phyloP scores from a whole-genome alignment of 2,113 vertebrate genomes.

The Lasiurus cinereus region DNA sequence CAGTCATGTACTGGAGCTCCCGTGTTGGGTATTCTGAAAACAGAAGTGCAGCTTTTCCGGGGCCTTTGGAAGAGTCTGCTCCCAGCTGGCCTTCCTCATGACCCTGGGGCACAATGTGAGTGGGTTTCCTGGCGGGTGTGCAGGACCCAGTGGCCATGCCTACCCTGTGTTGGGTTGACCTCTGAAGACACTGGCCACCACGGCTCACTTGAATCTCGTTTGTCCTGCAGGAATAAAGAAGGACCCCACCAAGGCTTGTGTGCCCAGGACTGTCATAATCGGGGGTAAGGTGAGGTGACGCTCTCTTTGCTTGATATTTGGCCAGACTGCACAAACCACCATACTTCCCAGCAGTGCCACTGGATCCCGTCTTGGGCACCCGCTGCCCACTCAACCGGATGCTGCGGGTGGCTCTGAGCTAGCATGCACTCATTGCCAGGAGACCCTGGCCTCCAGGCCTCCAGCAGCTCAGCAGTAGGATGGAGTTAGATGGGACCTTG shows the following conservation, averaged over 20 bases:
- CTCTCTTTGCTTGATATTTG: not conserved
- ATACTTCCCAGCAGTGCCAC: not conserved
- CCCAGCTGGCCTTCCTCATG: not conserved
- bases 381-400: not conserved
- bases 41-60: not conserved
- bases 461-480: not conserved
- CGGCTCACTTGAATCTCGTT: not conserved
- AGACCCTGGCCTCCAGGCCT: no score
- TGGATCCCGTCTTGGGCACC: not conserved
- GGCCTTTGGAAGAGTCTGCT: not conserved
- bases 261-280: slow-evolving; percentile 94
- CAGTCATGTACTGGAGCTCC: not conserved
- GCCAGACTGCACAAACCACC: not conserved
- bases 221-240: slow-evolving; percentile 92
- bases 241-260: slow-evolving; percentile 90
- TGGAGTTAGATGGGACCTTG: not conserved
- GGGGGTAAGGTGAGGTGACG: slow-evolving; percentile 91
- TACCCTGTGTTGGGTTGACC: not conserved
- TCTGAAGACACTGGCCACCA: not conserved
- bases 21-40: not conserved
- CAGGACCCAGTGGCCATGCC: not conserved
- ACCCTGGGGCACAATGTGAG: not conserved
- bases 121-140: not conserved
- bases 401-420: rapidly evolving
- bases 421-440: not conserved